Percentiles rank a stretch among this genome's conserved stretches.
Evolutionary conservation across 2,888 invertebrate species (phyloP).

Genomic region (Acanthosepion esculentum): DNA sequence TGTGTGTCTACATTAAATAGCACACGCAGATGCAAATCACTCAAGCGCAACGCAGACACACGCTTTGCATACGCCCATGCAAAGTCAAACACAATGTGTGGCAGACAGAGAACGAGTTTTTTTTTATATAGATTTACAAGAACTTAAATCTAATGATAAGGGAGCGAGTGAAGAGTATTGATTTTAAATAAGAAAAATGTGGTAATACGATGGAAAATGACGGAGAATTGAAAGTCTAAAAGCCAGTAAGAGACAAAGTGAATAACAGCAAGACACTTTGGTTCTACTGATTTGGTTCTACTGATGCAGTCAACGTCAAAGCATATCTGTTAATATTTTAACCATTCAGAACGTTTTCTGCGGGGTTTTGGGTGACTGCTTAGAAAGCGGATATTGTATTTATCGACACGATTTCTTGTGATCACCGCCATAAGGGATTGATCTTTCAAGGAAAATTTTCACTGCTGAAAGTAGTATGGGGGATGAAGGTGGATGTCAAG

Average conservation of each 20-base stretch:
- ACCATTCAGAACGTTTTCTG: not conserved
- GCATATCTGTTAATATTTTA: not conserved
- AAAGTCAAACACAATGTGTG: too few relatives aligned
- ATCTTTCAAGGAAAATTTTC: not conserved
- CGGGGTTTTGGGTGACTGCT: not conserved
- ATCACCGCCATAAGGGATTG: not conserved
- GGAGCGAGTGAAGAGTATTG: not conserved
- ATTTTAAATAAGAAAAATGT: too few relatives aligned
- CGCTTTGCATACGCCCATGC: too few relatives aligned
- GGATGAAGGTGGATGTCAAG: too few relatives aligned
- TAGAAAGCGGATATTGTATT: not conserved
- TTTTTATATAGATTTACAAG: not conserved
- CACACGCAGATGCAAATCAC: too few relatives aligned
- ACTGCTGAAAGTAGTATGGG: too few relatives aligned
- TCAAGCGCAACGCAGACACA: too few relatives aligned
- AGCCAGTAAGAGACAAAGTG: not conserved
- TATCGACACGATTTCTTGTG: not conserved
- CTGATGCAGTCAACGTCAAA: not conserved
- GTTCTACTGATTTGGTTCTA: not conserved
- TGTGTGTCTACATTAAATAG: too few relatives aligned
- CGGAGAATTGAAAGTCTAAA: too few relatives aligned
- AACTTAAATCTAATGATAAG: not conserved
- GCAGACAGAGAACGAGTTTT: too few relatives aligned
- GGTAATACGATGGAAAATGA: not conserved
- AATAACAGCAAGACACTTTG: not conserved